Conservation (phyloP, 2,797 vertebrate species). For the Betta splendens region DNA sequence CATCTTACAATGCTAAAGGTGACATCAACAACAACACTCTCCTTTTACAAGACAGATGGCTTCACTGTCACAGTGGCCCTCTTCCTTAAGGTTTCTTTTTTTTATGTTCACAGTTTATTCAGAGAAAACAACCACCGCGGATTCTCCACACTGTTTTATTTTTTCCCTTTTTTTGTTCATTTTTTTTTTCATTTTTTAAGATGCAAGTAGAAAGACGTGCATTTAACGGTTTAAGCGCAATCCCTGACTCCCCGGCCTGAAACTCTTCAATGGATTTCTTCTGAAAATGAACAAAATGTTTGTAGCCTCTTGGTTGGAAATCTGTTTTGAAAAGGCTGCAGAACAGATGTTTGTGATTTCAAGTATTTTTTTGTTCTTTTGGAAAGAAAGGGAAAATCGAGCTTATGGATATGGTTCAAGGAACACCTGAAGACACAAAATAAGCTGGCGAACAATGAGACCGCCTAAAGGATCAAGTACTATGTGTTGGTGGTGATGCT, state of each 20-base stretch:
- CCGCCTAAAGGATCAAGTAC: conserved; percentile 26
- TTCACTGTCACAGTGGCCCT: conserved; percentile 82
- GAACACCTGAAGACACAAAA: conserved; percentile 13
- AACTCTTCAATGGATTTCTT: conserved; percentile 71
- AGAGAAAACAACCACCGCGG: conserved; percentile 80
- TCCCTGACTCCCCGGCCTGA: conserved; percentile 79
- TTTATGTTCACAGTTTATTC: conserved; percentile 84
- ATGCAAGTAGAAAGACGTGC: conserved; percentile 90
- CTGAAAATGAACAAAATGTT: conserved; percentile 68
- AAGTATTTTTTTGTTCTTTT: conserved; percentile 58
- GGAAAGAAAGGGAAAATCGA: conserved; percentile 33
- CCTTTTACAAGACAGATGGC: conserved; percentile 83
- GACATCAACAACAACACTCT: conserved; percentile 87
- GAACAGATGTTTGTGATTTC: conserved; percentile 64
- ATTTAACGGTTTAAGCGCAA: conserved; percentile 80
- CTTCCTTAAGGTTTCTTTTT: conserved; percentile 74
- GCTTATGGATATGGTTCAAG: conserved; percentile 9
- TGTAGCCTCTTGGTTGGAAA: conserved; percentile 67
- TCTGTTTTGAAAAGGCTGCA: conserved; percentile 65
- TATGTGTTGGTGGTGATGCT: conserved; percentile 19
- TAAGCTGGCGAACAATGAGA: conserved; percentile 16
- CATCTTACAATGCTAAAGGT: conserved; percentile 88
- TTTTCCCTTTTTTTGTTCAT: conserved; percentile 66
- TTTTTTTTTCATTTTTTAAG: conserved; percentile 80
- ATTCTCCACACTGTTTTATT: conserved; percentile 80